These are phyloP conservation scores for Otis tarda DNA, from an alignment of 2,113 vertebrate genomes.

Conservation along the genomic window DNA sequence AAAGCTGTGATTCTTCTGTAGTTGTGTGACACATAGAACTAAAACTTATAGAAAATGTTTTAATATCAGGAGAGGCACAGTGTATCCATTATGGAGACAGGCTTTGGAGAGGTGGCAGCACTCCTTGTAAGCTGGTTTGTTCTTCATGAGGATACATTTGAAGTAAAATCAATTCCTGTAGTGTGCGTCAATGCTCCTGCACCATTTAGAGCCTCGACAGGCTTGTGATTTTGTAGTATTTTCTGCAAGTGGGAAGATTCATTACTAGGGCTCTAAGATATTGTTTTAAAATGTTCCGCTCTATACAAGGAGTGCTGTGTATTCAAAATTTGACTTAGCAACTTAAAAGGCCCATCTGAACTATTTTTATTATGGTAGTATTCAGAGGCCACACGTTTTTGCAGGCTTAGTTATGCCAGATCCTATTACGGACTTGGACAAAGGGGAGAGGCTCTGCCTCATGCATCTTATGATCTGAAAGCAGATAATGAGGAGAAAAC, in stretches of 20 bases:
- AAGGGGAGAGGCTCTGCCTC: background rate
- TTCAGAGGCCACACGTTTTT: background rate
- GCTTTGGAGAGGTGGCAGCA: background rate
- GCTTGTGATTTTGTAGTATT: background rate
- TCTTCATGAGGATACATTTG: background rate
- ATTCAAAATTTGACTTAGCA: background rate
- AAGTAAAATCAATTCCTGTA: background rate
- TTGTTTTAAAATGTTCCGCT: background rate
- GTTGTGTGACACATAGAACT: background rate
- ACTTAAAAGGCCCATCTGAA: background rate
- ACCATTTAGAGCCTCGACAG: background rate
- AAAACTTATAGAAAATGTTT: background rate
- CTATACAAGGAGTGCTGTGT: fast-evolving
- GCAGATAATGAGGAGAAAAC: background rate
- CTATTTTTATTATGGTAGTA: background rate
- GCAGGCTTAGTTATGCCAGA: background rate
- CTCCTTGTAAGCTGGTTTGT: background rate
- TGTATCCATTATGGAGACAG: background rate
- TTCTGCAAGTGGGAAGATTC: background rate
- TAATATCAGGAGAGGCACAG: background rate
- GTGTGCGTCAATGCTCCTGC: background rate
- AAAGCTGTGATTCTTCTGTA: background rate
- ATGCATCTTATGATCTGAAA: background rate
- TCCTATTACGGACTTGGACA: background rate
- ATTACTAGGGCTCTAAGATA: background rate